A percentile compares a stretch with the other conserved stretches of the same genome.
phyloP scores from a whole-genome alignment of 2,113 vertebrate species.

The Eudorcas thomsonii region DNA sequence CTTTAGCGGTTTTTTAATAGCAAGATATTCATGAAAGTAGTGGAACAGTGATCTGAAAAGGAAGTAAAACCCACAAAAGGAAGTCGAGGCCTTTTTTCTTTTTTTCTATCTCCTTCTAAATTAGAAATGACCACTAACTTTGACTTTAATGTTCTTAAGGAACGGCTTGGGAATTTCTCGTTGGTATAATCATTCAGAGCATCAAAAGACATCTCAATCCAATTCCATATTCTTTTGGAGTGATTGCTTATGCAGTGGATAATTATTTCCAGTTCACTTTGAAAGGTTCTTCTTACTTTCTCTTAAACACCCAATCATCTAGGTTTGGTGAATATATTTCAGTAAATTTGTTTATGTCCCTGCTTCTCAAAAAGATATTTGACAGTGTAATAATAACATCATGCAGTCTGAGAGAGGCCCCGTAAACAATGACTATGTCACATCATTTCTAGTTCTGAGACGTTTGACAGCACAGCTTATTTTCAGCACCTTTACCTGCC shows the following conservation, averaged over 20 bases:
- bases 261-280: slow-evolving; percentile 4
- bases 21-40: not conserved
- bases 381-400: not conserved
- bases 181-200: not conserved
- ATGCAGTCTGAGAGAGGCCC: not conserved
- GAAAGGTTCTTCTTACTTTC: not conserved
- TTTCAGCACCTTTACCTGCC: not conserved
- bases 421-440: not conserved
- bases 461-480: not conserved
- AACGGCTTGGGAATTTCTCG: not conserved
- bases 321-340: not conserved
- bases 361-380: not conserved
- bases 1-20: slow-evolving; percentile 34
- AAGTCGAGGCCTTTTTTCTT: slow-evolving; percentile 22
- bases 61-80: slow-evolving; percentile 57
- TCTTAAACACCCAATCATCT: not conserved
- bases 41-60: slow-evolving; percentile 21
- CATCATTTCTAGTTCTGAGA: not conserved
- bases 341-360: not conserved
- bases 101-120: not conserved
- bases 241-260: not conserved
- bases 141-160: slow-evolving; percentile 9
- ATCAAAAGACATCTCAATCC: not conserved
- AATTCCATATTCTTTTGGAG: slow-evolving; percentile 24
- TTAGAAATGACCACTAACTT: not conserved